phyloP scores from a whole-genome alignment of 2,888 invertebrate species.

The Plebejus melissa region DNA sequence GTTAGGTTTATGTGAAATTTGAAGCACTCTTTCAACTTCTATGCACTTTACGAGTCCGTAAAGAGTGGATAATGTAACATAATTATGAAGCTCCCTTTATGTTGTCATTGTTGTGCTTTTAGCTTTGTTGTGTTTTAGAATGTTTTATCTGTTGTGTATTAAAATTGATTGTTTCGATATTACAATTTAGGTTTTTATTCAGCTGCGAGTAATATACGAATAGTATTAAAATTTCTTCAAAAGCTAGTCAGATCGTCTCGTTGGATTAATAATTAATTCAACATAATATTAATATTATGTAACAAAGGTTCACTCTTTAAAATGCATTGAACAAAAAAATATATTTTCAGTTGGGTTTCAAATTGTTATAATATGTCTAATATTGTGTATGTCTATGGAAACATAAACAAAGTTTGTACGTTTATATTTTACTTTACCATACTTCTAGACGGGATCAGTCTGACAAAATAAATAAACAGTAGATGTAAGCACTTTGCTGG shows the following conservation, averaged over 20 bases:
- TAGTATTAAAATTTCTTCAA: not conserved
- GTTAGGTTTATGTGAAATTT: slow-evolving; percentile 62
- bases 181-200: not conserved
- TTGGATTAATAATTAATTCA: not conserved
- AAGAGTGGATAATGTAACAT: slow-evolving; percentile 39
- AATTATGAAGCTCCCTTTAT: slow-evolving; percentile 22
- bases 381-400: not conserved
- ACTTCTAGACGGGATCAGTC: not conserved
- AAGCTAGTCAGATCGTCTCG: not conserved
- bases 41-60: slow-evolving; percentile 56
- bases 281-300: not conserved
- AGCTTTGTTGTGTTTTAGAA: slow-evolving; percentile 14
- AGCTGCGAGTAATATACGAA: not conserved
- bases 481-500: slow-evolving; percentile 1
- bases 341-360: too few relatives aligned
- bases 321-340: too few relatives aligned
- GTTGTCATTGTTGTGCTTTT: slow-evolving; percentile 10
- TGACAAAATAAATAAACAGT: slow-evolving; percentile 5
- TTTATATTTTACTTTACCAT: not conserved
- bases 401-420: not conserved
- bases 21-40: slow-evolving; percentile 47
- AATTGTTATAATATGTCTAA: too few relatives aligned
- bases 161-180: not conserved
- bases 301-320: too few relatives aligned
- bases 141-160: slow-evolving; percentile 1